Conservation (phyloP, 2,113 vertebrate species). For the Pelusios castaneus region DNA sequence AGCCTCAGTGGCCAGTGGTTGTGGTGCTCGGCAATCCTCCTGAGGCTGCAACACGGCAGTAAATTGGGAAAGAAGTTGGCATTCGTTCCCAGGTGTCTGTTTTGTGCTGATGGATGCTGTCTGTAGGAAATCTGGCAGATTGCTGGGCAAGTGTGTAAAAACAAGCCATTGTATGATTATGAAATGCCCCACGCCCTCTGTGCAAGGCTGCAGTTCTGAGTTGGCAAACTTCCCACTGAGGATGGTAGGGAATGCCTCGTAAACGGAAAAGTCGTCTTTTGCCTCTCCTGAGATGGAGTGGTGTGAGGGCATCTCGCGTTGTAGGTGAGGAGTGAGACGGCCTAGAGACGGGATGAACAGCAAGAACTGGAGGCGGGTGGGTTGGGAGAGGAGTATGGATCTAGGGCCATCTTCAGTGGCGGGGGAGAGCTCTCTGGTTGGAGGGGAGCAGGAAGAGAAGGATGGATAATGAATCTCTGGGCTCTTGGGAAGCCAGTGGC, state of each 20-base stretch:
- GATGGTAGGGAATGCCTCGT: neutral
- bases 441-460: neutral
- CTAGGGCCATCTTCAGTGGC: no score
- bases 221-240: neutral
- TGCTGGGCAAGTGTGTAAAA: accelerated
- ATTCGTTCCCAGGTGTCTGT: neutral
- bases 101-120: neutral
- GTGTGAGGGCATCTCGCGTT: neutral
- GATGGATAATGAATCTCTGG: neutral
- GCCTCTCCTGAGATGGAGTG: neutral
- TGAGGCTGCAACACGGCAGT: neutral
- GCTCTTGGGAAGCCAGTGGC: neutral
- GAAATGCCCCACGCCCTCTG: neutral
- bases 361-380: neutral
- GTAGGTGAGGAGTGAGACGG: neutral
- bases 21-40: neutral
- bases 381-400: neutral
- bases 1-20: neutral
- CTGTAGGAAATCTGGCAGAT: neutral
- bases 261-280: conserved; percentile 52
- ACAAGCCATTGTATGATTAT: neutral
- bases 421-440: neutral
- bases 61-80: neutral
- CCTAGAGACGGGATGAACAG: neutral
- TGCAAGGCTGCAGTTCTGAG: neutral